Evolutionary conservation across 2,888 invertebrate species (phyloP).

Genomic region (Rosalia funebris): DNA sequence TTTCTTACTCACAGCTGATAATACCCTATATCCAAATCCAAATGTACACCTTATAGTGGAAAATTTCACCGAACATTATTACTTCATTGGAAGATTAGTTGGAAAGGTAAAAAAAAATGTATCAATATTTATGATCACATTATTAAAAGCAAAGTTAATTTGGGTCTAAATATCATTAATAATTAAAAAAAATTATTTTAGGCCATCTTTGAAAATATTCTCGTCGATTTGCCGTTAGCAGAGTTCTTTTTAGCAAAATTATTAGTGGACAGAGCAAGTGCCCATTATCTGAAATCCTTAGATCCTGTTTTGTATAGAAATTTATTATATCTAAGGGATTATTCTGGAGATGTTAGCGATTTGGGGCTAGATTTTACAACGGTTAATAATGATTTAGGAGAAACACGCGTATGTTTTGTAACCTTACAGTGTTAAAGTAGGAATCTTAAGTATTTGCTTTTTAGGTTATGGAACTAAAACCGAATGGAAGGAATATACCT

Average conservation of each 20-base stretch:
- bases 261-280: conserved; percentile 79
- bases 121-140: neutral
- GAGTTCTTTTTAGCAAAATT: conserved; percentile 94
- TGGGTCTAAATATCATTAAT: no score
- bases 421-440: neutral
- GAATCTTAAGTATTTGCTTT: conserved; percentile 41
- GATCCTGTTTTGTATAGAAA: conserved; percentile 94
- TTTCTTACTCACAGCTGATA: conserved; percentile 88
- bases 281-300: conserved; percentile 91
- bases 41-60: conserved; percentile 86
- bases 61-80: conserved; percentile 90
- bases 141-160: neutral
- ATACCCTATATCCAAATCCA: conserved; percentile 96
- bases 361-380: conserved; percentile 93
- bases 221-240: conserved; percentile 94
- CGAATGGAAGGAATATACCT: conserved; percentile 87
- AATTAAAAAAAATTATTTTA: conserved; percentile 60
- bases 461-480: conserved; percentile 88
- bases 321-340: conserved; percentile 86
- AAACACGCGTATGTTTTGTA: conserved; percentile 74
- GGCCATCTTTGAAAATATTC: conserved; percentile 93
- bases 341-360: conserved; percentile 86
- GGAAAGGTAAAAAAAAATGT: conserved; percentile 56
- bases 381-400: conserved; percentile 88
- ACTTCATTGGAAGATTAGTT: conserved; percentile 83